Evolutionary conservation across 2,113 vertebrate genomes (phyloP).

Genomic region (Istiophorus platypterus): DNA sequence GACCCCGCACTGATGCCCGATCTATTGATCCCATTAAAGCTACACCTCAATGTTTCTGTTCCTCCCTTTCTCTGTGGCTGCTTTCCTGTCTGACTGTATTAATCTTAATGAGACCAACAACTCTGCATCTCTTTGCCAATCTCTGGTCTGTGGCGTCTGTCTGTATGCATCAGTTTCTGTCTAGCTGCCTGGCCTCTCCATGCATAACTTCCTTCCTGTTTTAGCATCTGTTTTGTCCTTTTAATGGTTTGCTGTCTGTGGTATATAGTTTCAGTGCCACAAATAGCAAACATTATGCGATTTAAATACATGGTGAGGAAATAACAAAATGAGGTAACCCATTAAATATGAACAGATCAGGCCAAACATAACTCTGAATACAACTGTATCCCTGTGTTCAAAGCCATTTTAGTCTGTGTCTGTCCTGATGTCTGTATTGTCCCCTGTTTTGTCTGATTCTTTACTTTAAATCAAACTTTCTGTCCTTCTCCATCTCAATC

Average conservation of each 20-base stretch:
- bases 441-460: no score
- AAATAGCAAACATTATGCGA: slow-evolving; percentile 52
- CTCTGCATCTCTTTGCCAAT: slow-evolving; percentile 41
- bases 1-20: slow-evolving; percentile 75
- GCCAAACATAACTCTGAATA: slow-evolving; percentile 18
- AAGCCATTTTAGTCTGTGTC: background rate
- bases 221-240: slow-evolving; percentile 37
- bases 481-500: background rate
- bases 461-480: background rate
- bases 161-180: slow-evolving; percentile 34
- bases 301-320: slow-evolving; percentile 39
- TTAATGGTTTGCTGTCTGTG: slow-evolving; percentile 35
- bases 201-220: slow-evolving; percentile 14
- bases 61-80: slow-evolving; percentile 35
- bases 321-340: slow-evolving; percentile 27
- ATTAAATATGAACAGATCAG: slow-evolving; percentile 27
- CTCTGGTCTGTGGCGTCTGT: slow-evolving; percentile 27
- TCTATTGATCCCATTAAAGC: slow-evolving; percentile 81
- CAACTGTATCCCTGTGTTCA: background rate
- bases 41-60: slow-evolving; percentile 61
- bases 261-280: slow-evolving; percentile 41
- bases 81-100: slow-evolving; percentile 68
- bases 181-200: background rate
- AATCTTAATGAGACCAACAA: slow-evolving; percentile 75
- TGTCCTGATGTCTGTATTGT: background rate